Conservation (phyloP, 2,113 vertebrate species). For the Aptenodytes patagonicus region DNA sequence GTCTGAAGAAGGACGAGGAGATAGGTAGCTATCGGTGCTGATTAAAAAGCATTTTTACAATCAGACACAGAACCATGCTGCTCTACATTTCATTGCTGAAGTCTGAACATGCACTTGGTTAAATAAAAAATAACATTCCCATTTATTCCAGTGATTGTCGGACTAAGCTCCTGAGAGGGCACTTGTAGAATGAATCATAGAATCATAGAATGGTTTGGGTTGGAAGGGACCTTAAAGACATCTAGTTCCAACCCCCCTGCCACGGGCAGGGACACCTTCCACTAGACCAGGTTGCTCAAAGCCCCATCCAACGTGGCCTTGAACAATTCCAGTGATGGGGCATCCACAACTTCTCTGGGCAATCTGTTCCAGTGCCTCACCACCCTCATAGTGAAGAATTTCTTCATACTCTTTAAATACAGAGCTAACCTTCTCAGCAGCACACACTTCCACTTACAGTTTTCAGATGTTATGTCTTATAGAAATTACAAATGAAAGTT, state of each 20-base stretch:
- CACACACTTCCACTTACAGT: background rate
- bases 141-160: background rate
- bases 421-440: background rate
- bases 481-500: background rate
- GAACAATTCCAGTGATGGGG: too few relatives aligned
- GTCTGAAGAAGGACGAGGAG: background rate
- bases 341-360: too few relatives aligned
- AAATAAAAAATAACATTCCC: background rate
- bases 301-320: too few relatives aligned
- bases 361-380: too few relatives aligned
- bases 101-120: background rate
- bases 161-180: background rate
- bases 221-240: too few relatives aligned
- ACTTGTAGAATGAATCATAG: background rate
- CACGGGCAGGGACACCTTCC: too few relatives aligned
- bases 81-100: background rate
- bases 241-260: too few relatives aligned
- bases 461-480: background rate
- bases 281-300: too few relatives aligned
- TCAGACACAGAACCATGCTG: background rate
- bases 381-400: too few relatives aligned
- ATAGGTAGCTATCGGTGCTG: background rate
- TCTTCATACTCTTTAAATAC: background rate
- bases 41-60: background rate
- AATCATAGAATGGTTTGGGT: too few relatives aligned